Evolutionary conservation across 2,797 vertebrate species (phyloP).

Genomic region (Pantherophis alleghaniensis): DNA sequence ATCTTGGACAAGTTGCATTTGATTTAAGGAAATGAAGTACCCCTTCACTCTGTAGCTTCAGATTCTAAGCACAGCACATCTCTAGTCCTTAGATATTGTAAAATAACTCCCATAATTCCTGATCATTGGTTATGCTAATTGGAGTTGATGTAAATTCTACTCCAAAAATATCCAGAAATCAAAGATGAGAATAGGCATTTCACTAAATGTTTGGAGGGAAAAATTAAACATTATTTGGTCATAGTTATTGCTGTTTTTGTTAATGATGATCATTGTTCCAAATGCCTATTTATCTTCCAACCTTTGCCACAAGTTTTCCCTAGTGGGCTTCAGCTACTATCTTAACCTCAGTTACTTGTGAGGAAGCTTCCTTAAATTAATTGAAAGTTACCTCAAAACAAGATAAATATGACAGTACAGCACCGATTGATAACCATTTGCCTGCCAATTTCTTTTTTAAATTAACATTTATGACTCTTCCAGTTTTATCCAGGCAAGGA

Average conservation of each 20-base stretch:
- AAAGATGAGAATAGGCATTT: neutral
- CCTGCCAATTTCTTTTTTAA: constrained; percentile 46
- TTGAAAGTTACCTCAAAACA: neutral
- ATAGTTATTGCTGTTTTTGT: neutral
- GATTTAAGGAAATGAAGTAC: neutral
- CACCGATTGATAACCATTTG: constrained; percentile 5
- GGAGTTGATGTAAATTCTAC: neutral
- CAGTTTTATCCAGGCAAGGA: constrained; percentile 44
- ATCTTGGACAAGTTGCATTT: neutral
- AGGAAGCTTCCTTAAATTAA: neutral
- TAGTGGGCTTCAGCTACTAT: neutral
- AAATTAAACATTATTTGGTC: neutral
- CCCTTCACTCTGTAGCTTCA: neutral
- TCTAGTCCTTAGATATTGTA: neutral
- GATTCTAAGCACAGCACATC: neutral
- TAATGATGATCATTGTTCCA: neutral
- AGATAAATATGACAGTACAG: neutral
- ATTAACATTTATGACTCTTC: constrained; percentile 41
- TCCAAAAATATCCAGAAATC: neutral
- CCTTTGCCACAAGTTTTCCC: neutral
- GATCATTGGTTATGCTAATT: neutral
- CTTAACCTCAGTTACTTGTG: neutral
- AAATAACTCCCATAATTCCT: neutral
- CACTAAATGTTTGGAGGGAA: neutral
- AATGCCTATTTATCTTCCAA: neutral